phyloP scores from a whole-genome alignment of 2,797 vertebrate species.

The Ctenochaetus hawaiiensis region DNA sequence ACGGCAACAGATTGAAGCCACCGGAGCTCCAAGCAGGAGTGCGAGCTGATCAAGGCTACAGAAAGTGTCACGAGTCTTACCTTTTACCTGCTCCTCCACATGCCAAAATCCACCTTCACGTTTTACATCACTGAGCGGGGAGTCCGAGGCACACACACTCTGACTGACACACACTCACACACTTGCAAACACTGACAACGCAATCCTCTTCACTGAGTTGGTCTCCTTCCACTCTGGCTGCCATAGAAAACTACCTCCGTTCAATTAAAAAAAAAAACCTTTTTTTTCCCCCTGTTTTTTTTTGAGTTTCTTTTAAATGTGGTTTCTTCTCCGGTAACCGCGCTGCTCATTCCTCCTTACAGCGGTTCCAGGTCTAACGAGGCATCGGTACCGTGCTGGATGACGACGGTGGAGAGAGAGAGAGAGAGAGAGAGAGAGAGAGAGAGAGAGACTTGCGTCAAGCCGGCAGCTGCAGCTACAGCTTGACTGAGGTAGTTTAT shows the following conservation, averaged over 20 bases:
- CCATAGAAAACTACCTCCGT: conserved; percentile 37
- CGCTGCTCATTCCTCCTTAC: conserved; percentile 58
- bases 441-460: conserved; percentile 52
- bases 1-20: conserved; percentile 34
- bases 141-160: conserved; percentile 55
- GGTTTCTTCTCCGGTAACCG: conserved; percentile 28
- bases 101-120: conserved; percentile 76
- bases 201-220: conserved; percentile 61
- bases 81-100: conserved; percentile 77
- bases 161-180: conserved; percentile 52
- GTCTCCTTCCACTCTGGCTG: conserved; percentile 44
- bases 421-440: conserved; percentile 21
- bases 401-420: conserved; percentile 54
- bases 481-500: background rate
- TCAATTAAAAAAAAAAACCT: background rate
- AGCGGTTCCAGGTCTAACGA: conserved; percentile 63
- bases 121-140: conserved; percentile 70
- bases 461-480: conserved; percentile 43
- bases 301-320: background rate
- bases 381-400: conserved; percentile 47
- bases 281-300: background rate
- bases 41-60: background rate
- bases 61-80: conserved; percentile 66
- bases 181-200: conserved; percentile 46
- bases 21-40: background rate